Evolutionary conservation across 2,888 invertebrate genomes (phyloP).

Genomic region (Geotrupes spiniger): DNA sequence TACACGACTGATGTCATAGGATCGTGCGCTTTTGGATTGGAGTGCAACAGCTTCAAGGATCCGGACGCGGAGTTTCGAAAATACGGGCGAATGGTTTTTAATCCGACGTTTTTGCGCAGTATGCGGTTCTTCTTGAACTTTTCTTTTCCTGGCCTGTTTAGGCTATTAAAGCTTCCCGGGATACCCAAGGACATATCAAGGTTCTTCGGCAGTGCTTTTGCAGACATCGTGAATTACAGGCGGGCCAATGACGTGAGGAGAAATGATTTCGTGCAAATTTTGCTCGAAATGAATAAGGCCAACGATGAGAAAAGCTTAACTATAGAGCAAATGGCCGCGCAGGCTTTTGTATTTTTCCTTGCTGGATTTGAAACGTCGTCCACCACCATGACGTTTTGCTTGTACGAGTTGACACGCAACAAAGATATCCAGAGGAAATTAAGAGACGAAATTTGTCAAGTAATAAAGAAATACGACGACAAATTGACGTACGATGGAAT

Average conservation of each 20-base stretch:
- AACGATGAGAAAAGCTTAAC: not conserved
- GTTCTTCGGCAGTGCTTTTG: conserved; percentile 36
- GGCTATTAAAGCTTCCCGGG: too few relatives aligned
- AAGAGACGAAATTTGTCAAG: conserved; percentile 42
- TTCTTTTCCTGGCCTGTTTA: conserved; percentile 25
- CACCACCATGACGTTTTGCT: conserved; percentile 42
- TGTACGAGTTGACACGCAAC: conserved; percentile 46
- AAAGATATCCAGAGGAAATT: too few relatives aligned
- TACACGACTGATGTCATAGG: conserved; percentile 13
- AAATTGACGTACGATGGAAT: too few relatives aligned
- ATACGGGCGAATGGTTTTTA: not conserved
- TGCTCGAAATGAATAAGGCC: conserved; percentile 5
- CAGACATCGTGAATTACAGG: conserved; percentile 26
- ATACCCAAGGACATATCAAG: conserved; percentile 31
- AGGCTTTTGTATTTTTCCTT: conserved; percentile 47
- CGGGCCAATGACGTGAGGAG: conserved; percentile 30
- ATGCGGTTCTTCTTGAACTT: conserved; percentile 16
- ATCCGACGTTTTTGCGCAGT: not conserved
- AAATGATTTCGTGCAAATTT: conserved; percentile 37
- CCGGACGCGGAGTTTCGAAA: conserved; percentile 8
- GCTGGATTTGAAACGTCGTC: conserved; percentile 53
- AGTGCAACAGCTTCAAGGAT: conserved; percentile 10
- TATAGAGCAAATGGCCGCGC: conserved; percentile 33
- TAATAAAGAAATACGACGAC: conserved; percentile 39
- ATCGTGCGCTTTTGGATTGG: conserved; percentile 13